Evolutionary conservation across 2,888 invertebrate species (phyloP).

Genomic region (Nephrotoma guestfalica): DNA sequence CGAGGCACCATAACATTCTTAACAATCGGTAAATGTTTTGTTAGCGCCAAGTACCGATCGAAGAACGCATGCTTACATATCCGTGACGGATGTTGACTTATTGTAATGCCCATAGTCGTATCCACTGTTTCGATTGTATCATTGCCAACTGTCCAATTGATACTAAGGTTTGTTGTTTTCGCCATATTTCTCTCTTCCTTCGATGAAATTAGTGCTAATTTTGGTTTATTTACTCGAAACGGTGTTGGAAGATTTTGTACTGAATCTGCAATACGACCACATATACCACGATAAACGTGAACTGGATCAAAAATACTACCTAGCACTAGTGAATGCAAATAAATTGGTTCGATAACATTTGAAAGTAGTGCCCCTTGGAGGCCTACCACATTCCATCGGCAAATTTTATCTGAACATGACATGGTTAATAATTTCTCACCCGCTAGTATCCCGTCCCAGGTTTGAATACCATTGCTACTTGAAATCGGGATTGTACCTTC

Average conservation of each 20-base stretch:
- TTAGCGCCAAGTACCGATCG: constrained; percentile 26
- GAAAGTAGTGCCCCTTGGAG: constrained; percentile 83
- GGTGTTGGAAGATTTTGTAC: constrained; percentile 69
- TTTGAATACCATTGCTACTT: constrained; percentile 63
- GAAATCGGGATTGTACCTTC: constrained; percentile 89
- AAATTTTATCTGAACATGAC: constrained; percentile 97
- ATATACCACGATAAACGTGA: constrained; percentile 73
- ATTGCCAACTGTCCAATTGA: constrained; percentile 64
- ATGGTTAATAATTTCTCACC: constrained; percentile 86
- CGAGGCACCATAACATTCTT: constrained; percentile 22
- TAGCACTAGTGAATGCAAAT: constrained; percentile 73
- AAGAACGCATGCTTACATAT: constrained; percentile 37
- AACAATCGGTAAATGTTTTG: constrained; percentile 27
- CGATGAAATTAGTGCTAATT: constrained; percentile 68
- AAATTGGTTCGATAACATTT: constrained; percentile 76
- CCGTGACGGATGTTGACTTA: constrained; percentile 58
- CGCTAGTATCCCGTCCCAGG: constrained; percentile 88
- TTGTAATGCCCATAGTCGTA: constrained; percentile 72
- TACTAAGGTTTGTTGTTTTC: constrained; percentile 79
- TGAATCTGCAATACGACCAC: constrained; percentile 63
- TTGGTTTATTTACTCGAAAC: constrained; percentile 67
- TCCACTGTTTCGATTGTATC: constrained; percentile 67
- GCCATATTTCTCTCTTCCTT: constrained; percentile 73
- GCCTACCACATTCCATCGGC: constrained; percentile 89
- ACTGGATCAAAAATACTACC: constrained; percentile 80